Evolutionary conservation across 2,113 vertebrate species (phyloP).

Genomic region (Tupaia tana): DNA sequence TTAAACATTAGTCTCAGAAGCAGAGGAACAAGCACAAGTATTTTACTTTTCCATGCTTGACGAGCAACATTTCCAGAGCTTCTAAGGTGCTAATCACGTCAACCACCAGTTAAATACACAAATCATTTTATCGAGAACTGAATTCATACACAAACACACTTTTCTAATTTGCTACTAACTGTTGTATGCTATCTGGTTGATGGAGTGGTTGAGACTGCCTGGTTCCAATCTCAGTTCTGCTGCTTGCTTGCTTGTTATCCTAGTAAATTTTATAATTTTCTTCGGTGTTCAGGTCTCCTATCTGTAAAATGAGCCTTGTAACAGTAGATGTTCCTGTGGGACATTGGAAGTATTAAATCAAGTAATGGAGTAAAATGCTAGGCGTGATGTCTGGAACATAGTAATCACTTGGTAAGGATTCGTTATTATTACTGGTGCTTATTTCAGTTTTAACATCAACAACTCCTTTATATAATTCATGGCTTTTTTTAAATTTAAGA

Average conservation of each 20-base stretch:
- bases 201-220: slow-evolving; percentile 1
- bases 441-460: slow-evolving; percentile 49
- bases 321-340: background rate
- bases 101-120: slow-evolving; percentile 10
- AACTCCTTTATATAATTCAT: background rate
- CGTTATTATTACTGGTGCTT: background rate
- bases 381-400: background rate
- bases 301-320: background rate
- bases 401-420: background rate
- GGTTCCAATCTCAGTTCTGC: background rate
- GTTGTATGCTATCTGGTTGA: background rate
- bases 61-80: slow-evolving; percentile 36
- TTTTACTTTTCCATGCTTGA: slow-evolving; percentile 35
- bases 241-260: background rate
- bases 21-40: slow-evolving; percentile 25
- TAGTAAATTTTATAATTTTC: slow-evolving; percentile 37
- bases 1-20: slow-evolving; percentile 47
- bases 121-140: slow-evolving; percentile 27
- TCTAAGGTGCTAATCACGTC: slow-evolving; percentile 23
- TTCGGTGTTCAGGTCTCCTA: background rate
- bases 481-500: background rate
- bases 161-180: slow-evolving; percentile 40
- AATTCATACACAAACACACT: slow-evolving; percentile 35
- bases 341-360: background rate
- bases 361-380: background rate